Evolutionary conservation across 2,113 vertebrate species (phyloP).

Genomic region (Rhombomys opimus): DNA sequence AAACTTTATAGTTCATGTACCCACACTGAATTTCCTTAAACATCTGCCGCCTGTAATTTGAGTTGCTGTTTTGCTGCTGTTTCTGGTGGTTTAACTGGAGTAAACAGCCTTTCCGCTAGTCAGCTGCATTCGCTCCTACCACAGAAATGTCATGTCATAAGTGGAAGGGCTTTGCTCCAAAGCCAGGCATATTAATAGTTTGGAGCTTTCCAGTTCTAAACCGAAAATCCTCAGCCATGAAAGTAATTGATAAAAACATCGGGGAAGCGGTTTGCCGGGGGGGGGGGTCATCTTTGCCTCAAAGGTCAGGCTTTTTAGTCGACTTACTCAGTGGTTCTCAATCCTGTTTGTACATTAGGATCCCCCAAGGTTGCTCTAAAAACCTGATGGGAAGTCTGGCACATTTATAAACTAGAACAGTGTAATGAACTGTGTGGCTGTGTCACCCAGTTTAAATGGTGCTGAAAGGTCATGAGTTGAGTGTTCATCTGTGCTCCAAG

Average conservation of each 20-base stretch:
- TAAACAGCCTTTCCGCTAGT: slow-evolving; percentile 54
- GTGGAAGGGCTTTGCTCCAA: slow-evolving; percentile 68
- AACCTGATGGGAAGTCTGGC: slow-evolving; percentile 18
- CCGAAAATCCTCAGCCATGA: slow-evolving; percentile 44
- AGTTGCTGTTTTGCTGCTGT: not conserved
- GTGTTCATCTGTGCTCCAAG: not conserved
- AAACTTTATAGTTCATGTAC: not conserved
- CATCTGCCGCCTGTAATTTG: not conserved
- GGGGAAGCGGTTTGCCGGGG: not conserved
- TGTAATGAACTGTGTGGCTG: not conserved
- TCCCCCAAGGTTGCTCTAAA: slow-evolving; percentile 42
- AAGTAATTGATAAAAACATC: slow-evolving; percentile 26
- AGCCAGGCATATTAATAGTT: slow-evolving; percentile 69
- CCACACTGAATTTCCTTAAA: not conserved
- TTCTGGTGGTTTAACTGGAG: slow-evolving; percentile 18
- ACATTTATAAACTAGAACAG: not conserved
- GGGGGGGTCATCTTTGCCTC: not conserved
- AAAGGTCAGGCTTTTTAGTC: not conserved
- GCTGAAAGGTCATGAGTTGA: not conserved
- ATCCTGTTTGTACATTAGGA: not conserved
- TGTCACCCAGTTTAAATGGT: slow-evolving; percentile 2
- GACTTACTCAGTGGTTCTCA: not conserved
- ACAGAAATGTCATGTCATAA: slow-evolving; percentile 53
- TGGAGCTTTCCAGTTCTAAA: slow-evolving; percentile 62
- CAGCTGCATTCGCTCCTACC: slow-evolving; percentile 28